These are phyloP conservation scores for Eupeodes corollae DNA, from an alignment of 1,140 invertebrate species.

Conservation along the genomic window DNA sequence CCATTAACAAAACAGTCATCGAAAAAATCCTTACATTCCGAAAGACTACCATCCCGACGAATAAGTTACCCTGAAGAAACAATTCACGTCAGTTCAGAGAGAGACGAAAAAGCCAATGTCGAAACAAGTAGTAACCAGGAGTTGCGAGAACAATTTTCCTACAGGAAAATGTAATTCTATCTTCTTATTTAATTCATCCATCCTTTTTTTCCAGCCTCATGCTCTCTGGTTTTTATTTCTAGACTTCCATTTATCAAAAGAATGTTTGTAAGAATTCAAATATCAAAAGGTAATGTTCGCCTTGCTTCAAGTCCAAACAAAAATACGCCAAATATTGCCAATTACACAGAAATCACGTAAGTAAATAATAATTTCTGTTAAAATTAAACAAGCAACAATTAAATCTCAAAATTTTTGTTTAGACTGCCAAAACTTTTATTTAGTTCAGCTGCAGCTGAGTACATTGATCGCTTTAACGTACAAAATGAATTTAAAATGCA, in stretches of 20 bases:
- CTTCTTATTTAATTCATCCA: too few species aligned
- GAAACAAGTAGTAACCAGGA: constrained; percentile 2
- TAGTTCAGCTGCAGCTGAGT: constrained; percentile 15
- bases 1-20: constrained; percentile 3
- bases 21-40: constrained; percentile 4
- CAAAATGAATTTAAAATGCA: constrained; percentile 8
- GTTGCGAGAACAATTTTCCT: too few species aligned
- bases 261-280: not conserved
- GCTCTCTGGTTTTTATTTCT: too few species aligned
- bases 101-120: constrained; percentile 19
- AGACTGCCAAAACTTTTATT: constrained; percentile 11
- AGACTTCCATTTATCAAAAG: too few species aligned
- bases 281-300: not conserved
- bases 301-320: too few species aligned
- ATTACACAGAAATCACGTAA: too few species aligned
- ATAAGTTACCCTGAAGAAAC: constrained; percentile 24
- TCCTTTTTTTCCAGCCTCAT: too few species aligned
- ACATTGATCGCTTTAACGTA: constrained; percentile 21
- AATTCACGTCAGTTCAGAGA: constrained; percentile 27
- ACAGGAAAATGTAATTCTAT: too few species aligned
- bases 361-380: too few species aligned
- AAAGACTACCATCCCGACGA: constrained; percentile 1
- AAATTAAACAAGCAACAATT: too few species aligned
- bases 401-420: too few species aligned
- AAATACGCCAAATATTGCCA: too few species aligned